phyloP scores from a whole-genome alignment of 2,113 vertebrate species.

The Ptilorrhoa leucosticta region DNA sequence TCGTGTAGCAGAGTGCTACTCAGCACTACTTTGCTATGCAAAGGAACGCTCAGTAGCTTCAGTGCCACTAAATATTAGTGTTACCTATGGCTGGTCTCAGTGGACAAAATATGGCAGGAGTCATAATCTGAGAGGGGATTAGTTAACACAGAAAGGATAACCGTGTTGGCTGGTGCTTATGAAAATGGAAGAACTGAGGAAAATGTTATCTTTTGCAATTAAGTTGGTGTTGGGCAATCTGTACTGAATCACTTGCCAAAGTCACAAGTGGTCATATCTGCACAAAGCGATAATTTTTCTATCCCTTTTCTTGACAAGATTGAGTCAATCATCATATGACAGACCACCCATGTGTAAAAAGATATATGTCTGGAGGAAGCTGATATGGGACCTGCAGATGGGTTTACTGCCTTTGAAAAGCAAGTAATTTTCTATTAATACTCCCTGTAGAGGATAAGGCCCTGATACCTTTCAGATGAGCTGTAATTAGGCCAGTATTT shows the following conservation, averaged over 20 bases:
- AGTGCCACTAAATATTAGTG: not conserved
- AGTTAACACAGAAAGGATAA: not conserved
- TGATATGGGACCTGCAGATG: slow-evolving; percentile 15
- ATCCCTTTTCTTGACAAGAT: slow-evolving; percentile 43
- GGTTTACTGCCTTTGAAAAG: slow-evolving; percentile 11
- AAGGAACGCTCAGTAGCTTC: not conserved
- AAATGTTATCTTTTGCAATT: not conserved
- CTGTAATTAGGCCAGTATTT: slow-evolving; percentile 32
- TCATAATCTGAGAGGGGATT: not conserved
- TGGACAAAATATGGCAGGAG: not conserved
- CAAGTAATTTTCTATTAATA: slow-evolving; percentile 34
- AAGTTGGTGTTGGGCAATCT: not conserved
- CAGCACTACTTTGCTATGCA: not conserved
- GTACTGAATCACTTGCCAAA: not conserved
- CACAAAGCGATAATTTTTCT: slow-evolving; percentile 18
- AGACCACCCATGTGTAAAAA: slow-evolving; percentile 29
- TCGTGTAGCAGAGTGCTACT: fast-evolving
- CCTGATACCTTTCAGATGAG: slow-evolving; percentile 4
- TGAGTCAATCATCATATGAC: slow-evolving; percentile 39
- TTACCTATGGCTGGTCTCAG: not conserved
- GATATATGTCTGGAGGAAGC: not conserved
- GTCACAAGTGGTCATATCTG: slow-evolving; percentile 27
- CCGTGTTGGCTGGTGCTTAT: not conserved
- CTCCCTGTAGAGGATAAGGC: not conserved
- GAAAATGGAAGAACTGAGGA: not conserved